These are phyloP conservation scores for Amazona guildingii DNA, from an alignment of 2,113 vertebrate genomes.

Conservation along the genomic window DNA sequence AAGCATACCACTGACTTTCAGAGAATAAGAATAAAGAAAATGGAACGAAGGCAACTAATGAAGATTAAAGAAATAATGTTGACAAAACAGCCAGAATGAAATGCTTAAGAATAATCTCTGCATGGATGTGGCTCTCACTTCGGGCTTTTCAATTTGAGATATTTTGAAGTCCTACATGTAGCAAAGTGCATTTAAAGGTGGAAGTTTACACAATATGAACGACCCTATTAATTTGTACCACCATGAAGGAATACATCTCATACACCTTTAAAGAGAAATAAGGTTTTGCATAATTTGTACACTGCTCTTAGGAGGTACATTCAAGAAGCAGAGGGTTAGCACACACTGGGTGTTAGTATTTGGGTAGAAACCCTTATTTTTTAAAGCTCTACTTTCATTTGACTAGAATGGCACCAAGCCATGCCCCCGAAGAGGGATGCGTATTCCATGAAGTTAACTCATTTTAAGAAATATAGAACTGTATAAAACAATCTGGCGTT, in stretches of 20 bases:
- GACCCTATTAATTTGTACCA: not conserved
- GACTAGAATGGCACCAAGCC: not conserved
- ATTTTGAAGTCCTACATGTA: constrained; percentile 41
- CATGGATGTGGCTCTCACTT: constrained; percentile 78
- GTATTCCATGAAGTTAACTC: constrained; percentile 25
- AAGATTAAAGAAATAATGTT: not conserved
- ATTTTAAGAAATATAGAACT: not conserved
- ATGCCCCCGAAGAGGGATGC: constrained; percentile 45
- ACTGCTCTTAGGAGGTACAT: constrained; percentile 31
- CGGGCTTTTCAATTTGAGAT: constrained; percentile 21
- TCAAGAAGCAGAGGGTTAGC: not conserved
- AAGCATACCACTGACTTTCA: constrained; percentile 77
- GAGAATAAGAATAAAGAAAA: constrained; percentile 63
- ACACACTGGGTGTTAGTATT: not conserved
- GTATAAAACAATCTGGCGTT: not conserved
- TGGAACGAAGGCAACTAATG: constrained; percentile 68
- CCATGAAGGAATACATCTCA: constrained; percentile 49
- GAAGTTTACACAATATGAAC: constrained; percentile 28
- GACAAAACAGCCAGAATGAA: constrained; percentile 73
- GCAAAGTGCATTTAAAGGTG: constrained; percentile 45
- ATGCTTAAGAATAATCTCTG: constrained; percentile 78
- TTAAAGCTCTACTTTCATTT: not conserved
- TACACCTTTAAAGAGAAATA: constrained; percentile 9
- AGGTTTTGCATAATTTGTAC: constrained; percentile 23
- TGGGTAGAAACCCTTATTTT: constrained; percentile 22